These are phyloP conservation scores for Atlantisia rogersi DNA, from an alignment of 2,113 vertebrate genomes.

Conservation along the genomic window DNA sequence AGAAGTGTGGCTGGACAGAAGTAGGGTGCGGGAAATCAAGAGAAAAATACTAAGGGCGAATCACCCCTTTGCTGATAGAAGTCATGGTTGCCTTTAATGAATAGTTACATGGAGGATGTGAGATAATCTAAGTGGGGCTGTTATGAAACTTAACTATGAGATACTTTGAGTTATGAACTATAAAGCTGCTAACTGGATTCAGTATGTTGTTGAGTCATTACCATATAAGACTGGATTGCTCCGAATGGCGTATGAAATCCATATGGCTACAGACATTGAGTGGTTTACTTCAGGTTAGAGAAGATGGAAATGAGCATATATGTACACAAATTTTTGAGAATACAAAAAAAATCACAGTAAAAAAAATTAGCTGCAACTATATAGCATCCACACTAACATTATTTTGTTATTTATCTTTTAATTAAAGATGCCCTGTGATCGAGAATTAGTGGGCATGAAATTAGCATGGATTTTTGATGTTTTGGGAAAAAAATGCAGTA, in stretches of 20 bases:
- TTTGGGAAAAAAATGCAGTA: not conserved
- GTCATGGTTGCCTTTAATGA: not conserved
- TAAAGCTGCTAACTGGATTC: conserved; percentile 71
- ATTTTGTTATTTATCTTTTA: conserved; percentile 51
- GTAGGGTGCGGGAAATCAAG: not conserved
- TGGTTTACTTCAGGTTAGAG: conserved; percentile 29
- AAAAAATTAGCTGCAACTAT: conserved; percentile 13
- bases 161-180: conserved; percentile 45
- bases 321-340: not conserved
- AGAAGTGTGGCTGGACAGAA: not conserved
- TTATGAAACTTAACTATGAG: conserved; percentile 37
- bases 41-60: not conserved
- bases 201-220: conserved; percentile 72
- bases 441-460: conserved; percentile 4
- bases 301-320: not conserved
- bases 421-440: conserved; percentile 33
- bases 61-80: not conserved
- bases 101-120: not conserved
- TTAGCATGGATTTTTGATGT: conserved; percentile 11
- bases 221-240: conserved; percentile 42
- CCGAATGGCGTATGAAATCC: not conserved
- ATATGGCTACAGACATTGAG: conserved; percentile 50
- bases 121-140: conserved; percentile 23
- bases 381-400: conserved; percentile 1
- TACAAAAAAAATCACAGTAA: conserved; percentile 20